Conservation (phyloP, 2,888 invertebrate species). For the Gnatocerus cornutus region DNA sequence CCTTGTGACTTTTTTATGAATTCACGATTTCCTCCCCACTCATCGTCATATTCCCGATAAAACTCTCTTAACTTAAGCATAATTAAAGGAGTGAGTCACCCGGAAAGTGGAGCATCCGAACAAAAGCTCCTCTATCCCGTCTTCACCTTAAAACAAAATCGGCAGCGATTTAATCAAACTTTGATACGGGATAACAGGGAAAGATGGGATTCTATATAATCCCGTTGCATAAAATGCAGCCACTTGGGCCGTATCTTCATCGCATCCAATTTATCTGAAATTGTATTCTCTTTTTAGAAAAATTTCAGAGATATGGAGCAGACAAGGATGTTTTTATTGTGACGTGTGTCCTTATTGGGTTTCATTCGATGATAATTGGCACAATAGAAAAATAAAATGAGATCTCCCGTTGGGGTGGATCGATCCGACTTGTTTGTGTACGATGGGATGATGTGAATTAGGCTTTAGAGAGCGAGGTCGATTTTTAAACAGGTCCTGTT, state of each 20-base stretch:
- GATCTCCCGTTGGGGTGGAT: slow-evolving; percentile 10
- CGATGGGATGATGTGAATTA: neutral
- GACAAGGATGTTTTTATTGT: slow-evolving; percentile 11
- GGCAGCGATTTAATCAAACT: slow-evolving; percentile 26
- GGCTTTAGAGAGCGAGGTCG: slow-evolving; percentile 6
- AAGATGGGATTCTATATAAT: slow-evolving; percentile 4
- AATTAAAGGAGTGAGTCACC: neutral
- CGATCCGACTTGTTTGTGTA: slow-evolving; percentile 3
- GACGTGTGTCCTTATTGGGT: slow-evolving; percentile 18
- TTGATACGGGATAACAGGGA: slow-evolving; percentile 9
- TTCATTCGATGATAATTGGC: slow-evolving; percentile 32
- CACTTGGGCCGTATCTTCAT: slow-evolving; percentile 12
- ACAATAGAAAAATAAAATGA: slow-evolving; percentile 27
- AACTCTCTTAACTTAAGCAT: neutral
- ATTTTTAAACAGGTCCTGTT: neutral
- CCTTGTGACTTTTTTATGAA: slow-evolving; percentile 1
- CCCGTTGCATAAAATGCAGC: slow-evolving; percentile 18
- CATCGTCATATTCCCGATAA: neutral
- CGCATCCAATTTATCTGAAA: slow-evolving; percentile 21
- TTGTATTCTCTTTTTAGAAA: neutral
- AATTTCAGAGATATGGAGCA: neutral
- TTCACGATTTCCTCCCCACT: neutral
- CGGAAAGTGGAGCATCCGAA: slow-evolving; percentile 13
- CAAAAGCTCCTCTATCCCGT: neutral
- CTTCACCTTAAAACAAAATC: neutral